Evolutionary conservation across 2,888 invertebrate genomes (phyloP), one percentile per base, ranked within the genome.

Genomic region (Epirrhoe alternata): DNA sequence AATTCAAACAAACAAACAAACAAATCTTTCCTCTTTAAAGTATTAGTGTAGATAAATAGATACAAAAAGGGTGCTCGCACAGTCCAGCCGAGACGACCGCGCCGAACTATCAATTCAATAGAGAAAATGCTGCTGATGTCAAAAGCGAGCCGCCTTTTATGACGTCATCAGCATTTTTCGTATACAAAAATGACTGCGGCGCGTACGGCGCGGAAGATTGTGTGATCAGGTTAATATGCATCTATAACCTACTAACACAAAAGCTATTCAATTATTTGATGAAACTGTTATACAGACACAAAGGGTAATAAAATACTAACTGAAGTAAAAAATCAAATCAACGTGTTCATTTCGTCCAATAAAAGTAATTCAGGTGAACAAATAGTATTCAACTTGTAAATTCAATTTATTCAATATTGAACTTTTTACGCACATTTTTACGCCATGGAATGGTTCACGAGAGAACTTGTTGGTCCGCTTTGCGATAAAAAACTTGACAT

Each of bases 261-360:
- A 51, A 6, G 24, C 30, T 24, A 30, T 30, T 51, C 12, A 12
- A 12, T 12, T 30, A 55, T 45, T 30, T 8, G 31, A 56, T 47
- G 1, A 47, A 45, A 47, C 30, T 6, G 45, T 55, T 7, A 56
- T 56, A 14, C 31, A 8, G 8, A 45, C 30, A 47, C 56, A 56
- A 31, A 45, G 24, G 30, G 5, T 30, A 10, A 45, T 56, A 56
- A 56, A 56, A 56, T 10, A 45, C 14, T 56, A 56, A 47, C 45
- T 14, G 47, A 10, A 58, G 49, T 51, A 51, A 42, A 38, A 59
- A 59, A 59, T 51, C 51, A 51, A 59, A 59, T 59, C 51, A 38
- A 59, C 42, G 38, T 16, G 8, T 38, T 59, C 33, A 47, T 49
- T 49, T 33, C 10, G 47, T 24, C 24, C 57, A 57, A 58, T 51